These are phyloP conservation scores for Radopholus similis DNA, from an alignment of 1,140 invertebrate genomes.

Conservation along the genomic window DNA sequence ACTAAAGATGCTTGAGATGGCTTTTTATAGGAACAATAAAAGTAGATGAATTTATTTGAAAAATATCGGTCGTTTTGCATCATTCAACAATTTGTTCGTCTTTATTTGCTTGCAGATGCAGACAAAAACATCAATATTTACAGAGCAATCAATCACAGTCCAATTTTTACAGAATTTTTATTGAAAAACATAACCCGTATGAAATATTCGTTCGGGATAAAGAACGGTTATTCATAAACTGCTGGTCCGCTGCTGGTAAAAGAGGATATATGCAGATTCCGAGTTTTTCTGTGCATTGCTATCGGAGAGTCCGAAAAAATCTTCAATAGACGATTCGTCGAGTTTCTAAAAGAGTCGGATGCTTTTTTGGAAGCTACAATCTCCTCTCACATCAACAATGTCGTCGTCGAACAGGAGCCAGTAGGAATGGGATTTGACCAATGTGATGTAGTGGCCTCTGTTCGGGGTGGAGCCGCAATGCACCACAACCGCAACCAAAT, in stretches of 20 bases:
- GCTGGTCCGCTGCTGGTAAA: constrained; percentile 74
- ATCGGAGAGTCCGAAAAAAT: constrained; percentile 91
- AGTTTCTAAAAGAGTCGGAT: constrained; percentile 75
- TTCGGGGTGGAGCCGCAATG: constrained; percentile 98
- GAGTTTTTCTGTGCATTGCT: constrained; percentile 79
- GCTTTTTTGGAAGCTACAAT: neutral
- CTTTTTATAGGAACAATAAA: neutral
- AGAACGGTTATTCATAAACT: neutral
- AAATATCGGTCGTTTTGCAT: too few species aligned
- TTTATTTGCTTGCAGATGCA: neutral
- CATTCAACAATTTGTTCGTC: too few species aligned
- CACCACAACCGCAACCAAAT: constrained; percentile 95
- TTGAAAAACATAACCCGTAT: neutral
- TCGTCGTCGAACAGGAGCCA: constrained; percentile 99
- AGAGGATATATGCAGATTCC: constrained; percentile 97
- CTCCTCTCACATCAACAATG: constrained; percentile 87
- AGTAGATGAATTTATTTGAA: neutral
- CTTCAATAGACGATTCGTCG: constrained; percentile 94
- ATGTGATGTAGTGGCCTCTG: constrained; percentile 97
- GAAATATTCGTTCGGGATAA: neutral
- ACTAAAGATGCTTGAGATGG: neutral
- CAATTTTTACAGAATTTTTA: neutral
- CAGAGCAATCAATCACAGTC: neutral
- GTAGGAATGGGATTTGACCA: constrained; percentile 97
- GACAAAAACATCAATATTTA: neutral